Evolutionary conservation across 1,140 invertebrate species (phyloP).

Genomic region (Mercenaria mercenaria): DNA sequence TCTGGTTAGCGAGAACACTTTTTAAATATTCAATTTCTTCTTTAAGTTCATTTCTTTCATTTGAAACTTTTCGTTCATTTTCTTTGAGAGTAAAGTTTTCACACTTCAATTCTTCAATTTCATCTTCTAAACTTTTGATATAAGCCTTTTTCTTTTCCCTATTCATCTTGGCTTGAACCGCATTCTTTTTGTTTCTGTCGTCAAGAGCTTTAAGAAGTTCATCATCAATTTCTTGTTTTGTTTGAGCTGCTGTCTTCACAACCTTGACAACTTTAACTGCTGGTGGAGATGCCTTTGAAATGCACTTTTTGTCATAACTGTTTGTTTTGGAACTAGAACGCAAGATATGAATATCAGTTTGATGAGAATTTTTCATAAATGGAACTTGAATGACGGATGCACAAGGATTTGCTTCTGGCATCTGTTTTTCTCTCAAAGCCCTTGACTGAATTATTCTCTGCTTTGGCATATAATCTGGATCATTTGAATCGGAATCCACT

Average conservation of each 20-base stretch:
- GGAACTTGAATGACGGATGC: background rate
- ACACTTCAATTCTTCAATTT: constrained; percentile 72
- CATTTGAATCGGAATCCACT: constrained; percentile 40
- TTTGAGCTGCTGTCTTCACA: constrained; percentile 65
- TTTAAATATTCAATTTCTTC: constrained; percentile 82
- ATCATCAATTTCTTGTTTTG: constrained; percentile 61
- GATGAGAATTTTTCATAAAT: background rate
- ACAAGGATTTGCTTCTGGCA: constrained; percentile 7
- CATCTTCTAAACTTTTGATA: constrained; percentile 78
- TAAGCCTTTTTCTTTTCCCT: constrained; percentile 83
- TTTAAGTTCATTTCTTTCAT: constrained; percentile 68
- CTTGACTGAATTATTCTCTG: constrained; percentile 31
- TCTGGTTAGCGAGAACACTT: constrained; percentile 82
- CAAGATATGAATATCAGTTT: background rate
- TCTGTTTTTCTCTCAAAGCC: background rate
- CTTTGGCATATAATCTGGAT: constrained; percentile 32
- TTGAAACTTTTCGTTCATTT: constrained; percentile 60
- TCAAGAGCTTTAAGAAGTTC: constrained; percentile 75
- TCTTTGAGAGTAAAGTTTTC: constrained; percentile 74
- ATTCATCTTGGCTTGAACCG: constrained; percentile 81
- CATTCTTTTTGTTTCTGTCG: constrained; percentile 82
- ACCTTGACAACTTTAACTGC: constrained; percentile 76
- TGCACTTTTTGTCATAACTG: background rate
- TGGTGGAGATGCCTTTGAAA: background rate
- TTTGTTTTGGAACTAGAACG: background rate